These are phyloP conservation scores for Lithodes maja DNA, from an alignment of 2,888 invertebrate genomes.

Conservation along the genomic window DNA sequence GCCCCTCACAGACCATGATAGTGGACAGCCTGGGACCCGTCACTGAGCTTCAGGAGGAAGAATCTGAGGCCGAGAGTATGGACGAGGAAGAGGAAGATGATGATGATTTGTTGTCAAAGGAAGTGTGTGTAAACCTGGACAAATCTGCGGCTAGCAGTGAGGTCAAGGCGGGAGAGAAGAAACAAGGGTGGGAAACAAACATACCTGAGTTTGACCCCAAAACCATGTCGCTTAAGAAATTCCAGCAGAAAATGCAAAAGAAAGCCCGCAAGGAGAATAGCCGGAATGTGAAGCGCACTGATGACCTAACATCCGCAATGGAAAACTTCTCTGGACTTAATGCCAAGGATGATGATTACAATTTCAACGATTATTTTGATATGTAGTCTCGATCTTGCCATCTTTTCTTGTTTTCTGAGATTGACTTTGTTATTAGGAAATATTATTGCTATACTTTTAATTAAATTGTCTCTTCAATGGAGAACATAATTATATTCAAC, in stretches of 20 bases:
- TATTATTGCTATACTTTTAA: no score
- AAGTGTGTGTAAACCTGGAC: conserved; percentile 46
- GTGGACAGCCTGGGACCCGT: conserved; percentile 50
- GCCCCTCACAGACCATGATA: conserved; percentile 52
- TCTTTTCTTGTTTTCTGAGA: no score
- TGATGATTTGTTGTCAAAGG: conserved; percentile 36
- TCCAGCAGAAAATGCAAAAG: conserved; percentile 57
- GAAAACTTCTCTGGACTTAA: conserved; percentile 38
- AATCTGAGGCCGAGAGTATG: conserved; percentile 2
- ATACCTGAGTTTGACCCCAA: conserved; percentile 33
- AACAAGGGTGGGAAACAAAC: conserved; percentile 50
- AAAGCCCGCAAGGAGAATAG: conserved; percentile 50
- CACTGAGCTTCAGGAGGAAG: conserved; percentile 26
- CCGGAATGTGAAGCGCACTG: conserved; percentile 50
- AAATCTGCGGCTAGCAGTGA: neutral
- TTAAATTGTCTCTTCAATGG: no score
- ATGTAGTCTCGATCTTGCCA: neutral
- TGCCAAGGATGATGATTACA: conserved; percentile 32
- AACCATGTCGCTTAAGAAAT: conserved; percentile 44
- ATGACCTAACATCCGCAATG: conserved; percentile 37
- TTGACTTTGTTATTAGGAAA: no score
- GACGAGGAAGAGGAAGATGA: conserved; percentile 20
- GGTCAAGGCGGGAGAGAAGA: neutral
- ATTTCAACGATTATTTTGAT: conserved; percentile 43
- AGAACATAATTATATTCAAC: no score